Percentiles rank a stretch among this genome's conserved stretches.
phyloP scores from a whole-genome alignment of 2,888 invertebrate genomes.

The Synergus umbraculus region DNA sequence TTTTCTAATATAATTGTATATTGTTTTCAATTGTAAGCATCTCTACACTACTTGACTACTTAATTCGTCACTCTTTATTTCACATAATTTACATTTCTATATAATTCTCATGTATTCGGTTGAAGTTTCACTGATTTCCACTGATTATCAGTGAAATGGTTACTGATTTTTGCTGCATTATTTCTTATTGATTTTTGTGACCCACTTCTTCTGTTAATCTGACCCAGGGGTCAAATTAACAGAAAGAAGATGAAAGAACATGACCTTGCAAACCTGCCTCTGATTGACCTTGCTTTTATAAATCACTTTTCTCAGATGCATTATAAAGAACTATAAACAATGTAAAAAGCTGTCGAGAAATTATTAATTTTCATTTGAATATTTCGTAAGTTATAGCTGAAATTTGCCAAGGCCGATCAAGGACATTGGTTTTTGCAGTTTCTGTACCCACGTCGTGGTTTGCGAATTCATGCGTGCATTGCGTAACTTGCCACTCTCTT shows the following conservation, averaged over 20 bases:
- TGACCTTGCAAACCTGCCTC: constrained; percentile 12
- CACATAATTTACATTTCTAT: not conserved
- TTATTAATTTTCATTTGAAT: not conserved
- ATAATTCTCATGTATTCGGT: too few relatives aligned
- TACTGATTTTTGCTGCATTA: too few relatives aligned
- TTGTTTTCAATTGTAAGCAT: not conserved
- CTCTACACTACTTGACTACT: not conserved
- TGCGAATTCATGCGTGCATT: constrained; percentile 58
- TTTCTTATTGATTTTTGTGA: too few relatives aligned
- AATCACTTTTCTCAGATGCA: not conserved
- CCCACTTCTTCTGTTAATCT: too few relatives aligned
- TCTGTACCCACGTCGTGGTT: constrained; percentile 28
- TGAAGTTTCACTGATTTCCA: too few relatives aligned
- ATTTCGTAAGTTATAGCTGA: not conserved
- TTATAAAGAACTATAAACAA: not conserved
- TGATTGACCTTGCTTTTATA: constrained; percentile 3
- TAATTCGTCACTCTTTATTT: not conserved
- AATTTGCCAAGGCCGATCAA: constrained; percentile 39
- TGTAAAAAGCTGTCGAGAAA: not conserved
- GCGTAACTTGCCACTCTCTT: constrained; percentile 54
- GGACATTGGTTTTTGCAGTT: constrained; percentile 20
- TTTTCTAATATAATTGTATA: not conserved
- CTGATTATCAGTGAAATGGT: too few relatives aligned
- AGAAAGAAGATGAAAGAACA: not conserved
- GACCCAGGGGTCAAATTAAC: too few relatives aligned